phyloP scores from a whole-genome alignment of 2,888 invertebrate species.

The Calliopum simillimum region DNA sequence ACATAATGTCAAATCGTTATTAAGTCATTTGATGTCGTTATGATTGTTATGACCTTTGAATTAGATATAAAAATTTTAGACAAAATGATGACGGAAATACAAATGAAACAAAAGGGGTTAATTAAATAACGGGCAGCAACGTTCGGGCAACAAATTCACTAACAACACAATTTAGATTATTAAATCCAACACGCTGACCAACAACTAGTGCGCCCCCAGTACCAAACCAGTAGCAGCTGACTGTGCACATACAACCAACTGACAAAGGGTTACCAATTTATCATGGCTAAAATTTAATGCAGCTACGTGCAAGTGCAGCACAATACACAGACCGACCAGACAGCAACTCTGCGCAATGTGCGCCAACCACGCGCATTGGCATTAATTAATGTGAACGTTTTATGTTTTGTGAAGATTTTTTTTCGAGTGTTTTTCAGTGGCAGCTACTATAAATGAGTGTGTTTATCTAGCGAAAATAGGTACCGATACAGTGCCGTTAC shows the following conservation, averaged over 20 bases:
- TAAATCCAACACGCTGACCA: constrained; percentile 19
- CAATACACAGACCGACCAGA: neutral
- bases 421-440: too few relatives aligned
- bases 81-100: too few relatives aligned
- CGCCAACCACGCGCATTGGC: constrained; percentile 20
- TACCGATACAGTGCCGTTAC: too few relatives aligned
- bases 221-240: neutral
- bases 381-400: constrained; percentile 23
- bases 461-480: too few relatives aligned
- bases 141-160: constrained; percentile 52
- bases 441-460: too few relatives aligned
- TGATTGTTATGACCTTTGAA: too few relatives aligned
- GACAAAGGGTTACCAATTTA: constrained; percentile 14
- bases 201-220: neutral
- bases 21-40: too few relatives aligned
- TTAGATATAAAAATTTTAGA: too few relatives aligned
- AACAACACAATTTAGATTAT: constrained; percentile 38
- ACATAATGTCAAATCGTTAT: too few relatives aligned
- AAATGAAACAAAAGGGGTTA: too few relatives aligned
- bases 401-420: too few relatives aligned
- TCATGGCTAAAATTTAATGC: constrained; percentile 32
- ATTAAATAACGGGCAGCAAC: constrained; percentile 25
- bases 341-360: constrained; percentile 2
- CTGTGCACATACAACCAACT: neutral
- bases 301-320: constrained; percentile 26